phyloP scores from a whole-genome alignment of 2,888 invertebrate species.

The Archips xylosteana region DNA sequence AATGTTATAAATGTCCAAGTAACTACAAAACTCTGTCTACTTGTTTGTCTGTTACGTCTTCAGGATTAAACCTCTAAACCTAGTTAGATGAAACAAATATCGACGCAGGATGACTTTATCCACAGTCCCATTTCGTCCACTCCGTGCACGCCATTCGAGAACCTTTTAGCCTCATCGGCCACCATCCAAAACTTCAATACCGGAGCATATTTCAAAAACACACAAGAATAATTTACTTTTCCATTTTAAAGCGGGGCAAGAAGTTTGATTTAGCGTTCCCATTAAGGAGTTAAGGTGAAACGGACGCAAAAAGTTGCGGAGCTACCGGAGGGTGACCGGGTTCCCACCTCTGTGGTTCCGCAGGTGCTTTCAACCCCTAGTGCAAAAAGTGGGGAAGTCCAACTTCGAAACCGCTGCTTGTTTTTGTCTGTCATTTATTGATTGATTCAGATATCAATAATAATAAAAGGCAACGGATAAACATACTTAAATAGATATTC shows the following conservation, averaged over 20 bases:
- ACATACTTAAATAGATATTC: too few relatives aligned
- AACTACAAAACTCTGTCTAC: too few relatives aligned
- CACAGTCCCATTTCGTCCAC: too few relatives aligned
- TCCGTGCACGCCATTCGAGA: too few relatives aligned
- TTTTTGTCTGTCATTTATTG: not conserved
- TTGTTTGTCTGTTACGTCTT: too few relatives aligned
- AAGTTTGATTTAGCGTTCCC: slow-evolving; percentile 13
- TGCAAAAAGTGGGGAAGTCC: not conserved
- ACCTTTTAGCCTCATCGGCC: too few relatives aligned
- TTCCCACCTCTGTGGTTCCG: not conserved
- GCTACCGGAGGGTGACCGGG: not conserved
- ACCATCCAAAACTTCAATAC: not conserved
- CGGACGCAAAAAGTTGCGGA: slow-evolving; percentile 3
- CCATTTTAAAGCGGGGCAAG: slow-evolving; percentile 7
- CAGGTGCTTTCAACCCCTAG: not conserved
- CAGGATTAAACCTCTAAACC: not conserved
- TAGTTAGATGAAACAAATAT: not conserved
- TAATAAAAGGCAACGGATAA: too few relatives aligned
- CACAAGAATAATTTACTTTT: not conserved
- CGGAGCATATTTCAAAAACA: not conserved
- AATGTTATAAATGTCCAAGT: too few relatives aligned
- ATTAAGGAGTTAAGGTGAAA: slow-evolving; percentile 7
- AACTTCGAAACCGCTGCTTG: not conserved
- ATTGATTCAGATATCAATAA: too few relatives aligned
- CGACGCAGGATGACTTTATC: too few relatives aligned